Base-by-base conservation (phyloP, 2,113 vertebrate genomes). In the Seriola rivoliana region DNA sequence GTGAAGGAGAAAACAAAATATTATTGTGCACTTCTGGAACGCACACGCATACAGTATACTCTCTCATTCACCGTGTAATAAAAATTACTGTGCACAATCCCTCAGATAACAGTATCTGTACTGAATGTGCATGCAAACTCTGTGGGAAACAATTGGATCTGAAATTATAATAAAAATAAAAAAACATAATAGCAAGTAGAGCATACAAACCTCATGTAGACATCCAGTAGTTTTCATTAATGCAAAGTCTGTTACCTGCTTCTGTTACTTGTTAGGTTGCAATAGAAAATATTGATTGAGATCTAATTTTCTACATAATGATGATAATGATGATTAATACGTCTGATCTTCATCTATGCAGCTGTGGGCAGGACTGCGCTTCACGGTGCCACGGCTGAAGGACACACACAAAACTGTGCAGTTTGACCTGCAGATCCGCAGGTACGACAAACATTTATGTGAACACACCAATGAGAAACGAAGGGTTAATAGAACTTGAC, bases 391-490 rank as follows among this genome's bases (percentile, higher is more conserved):
- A 4, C 95, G 95, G 12, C 92, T 98, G 55, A 94, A 92, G 68
- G 97, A 97, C 91, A 92, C 94, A 0, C 95, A 96, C 89, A 94
- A 94, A 85, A 95, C 92, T 0, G 94, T 98, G 73, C 97, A 97
- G 91, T 98, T 98, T 86, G 97, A 98, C 66, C 91, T 96, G 52
- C 97, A 98, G 95, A 97, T 98, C 55, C 96, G 96, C 93, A 97
- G 97, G 97, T 98, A 92, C 2, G 3, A 8, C 44, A 44, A 29
- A 29, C 3, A 23, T 38, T 57, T 3, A 16, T 2, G 36, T 23
- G 9, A 34, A 60, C 34, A 5, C 1, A 0, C 40, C 5, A 3
- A 12, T 9, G 21, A 25, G 4, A 34, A 1, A 6, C 14, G 3
- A 4, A 32, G 13, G 54, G 34, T 29, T 52, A 2, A 21, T 4